A percentile compares a stretch with the other conserved stretches of the same genome.
Conservation (phyloP, 2,797 vertebrate species). For the Enteromius anoplus region DNA sequence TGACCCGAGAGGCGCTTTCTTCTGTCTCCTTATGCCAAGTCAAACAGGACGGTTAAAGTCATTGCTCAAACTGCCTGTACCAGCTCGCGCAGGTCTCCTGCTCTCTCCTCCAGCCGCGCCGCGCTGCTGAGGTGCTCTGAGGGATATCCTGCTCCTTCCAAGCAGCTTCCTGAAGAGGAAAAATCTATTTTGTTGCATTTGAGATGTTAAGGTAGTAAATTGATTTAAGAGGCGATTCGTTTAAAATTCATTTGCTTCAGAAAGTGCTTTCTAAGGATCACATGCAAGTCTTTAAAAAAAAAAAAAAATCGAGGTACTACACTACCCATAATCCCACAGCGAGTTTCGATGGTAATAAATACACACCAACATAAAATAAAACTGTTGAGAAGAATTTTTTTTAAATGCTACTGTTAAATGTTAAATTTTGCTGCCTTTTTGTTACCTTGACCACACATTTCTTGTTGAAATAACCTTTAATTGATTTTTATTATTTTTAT, state of each 20-base stretch:
- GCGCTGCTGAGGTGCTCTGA: slow-evolving; percentile 64
- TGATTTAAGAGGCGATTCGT: slow-evolving; percentile 8
- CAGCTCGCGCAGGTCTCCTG: slow-evolving; percentile 53
- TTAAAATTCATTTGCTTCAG: background rate
- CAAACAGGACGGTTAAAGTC: slow-evolving; percentile 75
- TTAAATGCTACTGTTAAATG: background rate
- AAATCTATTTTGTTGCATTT: slow-evolving; percentile 64
- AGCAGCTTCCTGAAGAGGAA: slow-evolving; percentile 62
- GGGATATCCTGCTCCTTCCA: slow-evolving; percentile 62
- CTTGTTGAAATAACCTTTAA: background rate
- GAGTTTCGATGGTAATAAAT: background rate
- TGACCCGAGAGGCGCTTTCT: slow-evolving; percentile 57
- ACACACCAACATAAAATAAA: background rate
- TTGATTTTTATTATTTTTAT: background rate
- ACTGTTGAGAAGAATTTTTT: background rate
- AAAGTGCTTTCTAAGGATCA: background rate
- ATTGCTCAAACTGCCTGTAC: slow-evolving; percentile 56
- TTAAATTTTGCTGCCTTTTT: background rate
- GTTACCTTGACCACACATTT: background rate
- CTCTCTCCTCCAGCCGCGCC: slow-evolving; percentile 51
- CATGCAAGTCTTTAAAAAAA: background rate
- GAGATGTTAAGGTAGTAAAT: slow-evolving; percentile 20
- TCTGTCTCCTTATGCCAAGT: slow-evolving; percentile 64
- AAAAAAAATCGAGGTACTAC: background rate
- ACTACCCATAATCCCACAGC: background rate